A percentile compares a stretch with the other conserved stretches of the same genome.
Evolutionary conservation across 2,113 vertebrate species (phyloP).

Genomic region (Solea solea): DNA sequence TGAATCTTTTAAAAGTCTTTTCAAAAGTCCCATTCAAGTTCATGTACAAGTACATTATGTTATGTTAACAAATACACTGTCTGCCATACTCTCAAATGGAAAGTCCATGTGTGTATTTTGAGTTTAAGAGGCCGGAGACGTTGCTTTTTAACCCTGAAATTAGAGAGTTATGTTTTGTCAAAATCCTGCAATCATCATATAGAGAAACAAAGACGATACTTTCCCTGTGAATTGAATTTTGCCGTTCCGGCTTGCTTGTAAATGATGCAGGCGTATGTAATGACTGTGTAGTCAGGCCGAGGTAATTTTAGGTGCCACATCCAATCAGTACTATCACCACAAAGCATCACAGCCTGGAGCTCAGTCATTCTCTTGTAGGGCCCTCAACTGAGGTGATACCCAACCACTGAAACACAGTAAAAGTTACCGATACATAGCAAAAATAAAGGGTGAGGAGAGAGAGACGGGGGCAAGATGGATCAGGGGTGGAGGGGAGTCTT

Average conservation of each 20-base stretch:
- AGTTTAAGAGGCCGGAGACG: slow-evolving; percentile 9
- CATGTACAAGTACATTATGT: slow-evolving; percentile 1
- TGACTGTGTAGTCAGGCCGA: slow-evolving; percentile 59
- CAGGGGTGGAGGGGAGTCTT: slow-evolving; percentile 44
- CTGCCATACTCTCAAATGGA: slow-evolving; percentile 20
- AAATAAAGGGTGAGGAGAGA: slow-evolving; percentile 52
- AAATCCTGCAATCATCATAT: slow-evolving; percentile 60
- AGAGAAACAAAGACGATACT: slow-evolving; percentile 72
- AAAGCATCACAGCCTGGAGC: slow-evolving; percentile 64
- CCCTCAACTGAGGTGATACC: slow-evolving; percentile 59
- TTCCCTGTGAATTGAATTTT: slow-evolving; percentile 65
- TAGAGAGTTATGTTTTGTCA: slow-evolving; percentile 63
- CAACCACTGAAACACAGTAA: slow-evolving; percentile 42
- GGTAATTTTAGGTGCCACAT: slow-evolving; percentile 73
- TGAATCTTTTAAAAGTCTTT: background rate
- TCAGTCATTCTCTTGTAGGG: slow-evolving; percentile 32
- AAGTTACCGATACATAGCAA: slow-evolving; percentile 45
- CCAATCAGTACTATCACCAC: slow-evolving; percentile 71
- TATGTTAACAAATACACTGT: slow-evolving; percentile 18
- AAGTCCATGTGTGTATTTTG: slow-evolving; percentile 48
- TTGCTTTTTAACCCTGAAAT: slow-evolving; percentile 55
- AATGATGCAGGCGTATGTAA: slow-evolving; percentile 71
- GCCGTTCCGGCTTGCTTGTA: slow-evolving; percentile 62
- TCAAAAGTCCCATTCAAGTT: background rate
- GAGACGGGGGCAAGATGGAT: slow-evolving; percentile 19